Evolutionary conservation across 2,113 vertebrate genomes (phyloP).

Genomic region (Procavia capensis): DNA sequence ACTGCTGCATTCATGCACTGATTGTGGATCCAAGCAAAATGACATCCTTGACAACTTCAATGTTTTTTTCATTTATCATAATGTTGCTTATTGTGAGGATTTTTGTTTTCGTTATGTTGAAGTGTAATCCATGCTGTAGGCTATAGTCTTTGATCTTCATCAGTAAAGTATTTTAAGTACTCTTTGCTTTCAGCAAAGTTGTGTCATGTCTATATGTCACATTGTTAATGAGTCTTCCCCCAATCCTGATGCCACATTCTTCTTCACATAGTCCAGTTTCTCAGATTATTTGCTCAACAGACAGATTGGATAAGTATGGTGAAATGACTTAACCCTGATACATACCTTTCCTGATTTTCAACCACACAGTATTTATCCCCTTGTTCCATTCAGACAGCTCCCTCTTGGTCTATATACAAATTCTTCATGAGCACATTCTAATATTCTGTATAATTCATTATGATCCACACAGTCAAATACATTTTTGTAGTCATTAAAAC

Average conservation of each 20-base stretch:
- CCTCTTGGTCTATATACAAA: neutral
- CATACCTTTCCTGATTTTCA: neutral
- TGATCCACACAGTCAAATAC: neutral
- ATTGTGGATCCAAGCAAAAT: neutral
- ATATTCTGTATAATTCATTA: too few relatives aligned
- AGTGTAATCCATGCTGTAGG: neutral
- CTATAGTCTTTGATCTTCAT: neutral
- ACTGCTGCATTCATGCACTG: neutral
- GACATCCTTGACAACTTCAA: too few relatives aligned
- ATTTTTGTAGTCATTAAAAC: neutral
- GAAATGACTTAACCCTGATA: neutral
- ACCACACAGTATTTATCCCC: neutral
- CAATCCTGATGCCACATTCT: too few relatives aligned
- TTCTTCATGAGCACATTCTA: neutral
- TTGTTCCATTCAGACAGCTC: neutral
- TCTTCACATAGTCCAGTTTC: too few relatives aligned
- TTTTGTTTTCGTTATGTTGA: too few relatives aligned
- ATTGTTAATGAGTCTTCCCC: too few relatives aligned
- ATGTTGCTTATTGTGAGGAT: too few relatives aligned
- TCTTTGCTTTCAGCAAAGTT: neutral
- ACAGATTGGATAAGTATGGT: neutral
- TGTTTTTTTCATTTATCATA: too few relatives aligned
- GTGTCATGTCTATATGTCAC: neutral
- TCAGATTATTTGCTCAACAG: neutral
- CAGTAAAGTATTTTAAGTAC: neutral